Conservation (phyloP, 2,888 invertebrate species). For the Ectobius pallidus region DNA sequence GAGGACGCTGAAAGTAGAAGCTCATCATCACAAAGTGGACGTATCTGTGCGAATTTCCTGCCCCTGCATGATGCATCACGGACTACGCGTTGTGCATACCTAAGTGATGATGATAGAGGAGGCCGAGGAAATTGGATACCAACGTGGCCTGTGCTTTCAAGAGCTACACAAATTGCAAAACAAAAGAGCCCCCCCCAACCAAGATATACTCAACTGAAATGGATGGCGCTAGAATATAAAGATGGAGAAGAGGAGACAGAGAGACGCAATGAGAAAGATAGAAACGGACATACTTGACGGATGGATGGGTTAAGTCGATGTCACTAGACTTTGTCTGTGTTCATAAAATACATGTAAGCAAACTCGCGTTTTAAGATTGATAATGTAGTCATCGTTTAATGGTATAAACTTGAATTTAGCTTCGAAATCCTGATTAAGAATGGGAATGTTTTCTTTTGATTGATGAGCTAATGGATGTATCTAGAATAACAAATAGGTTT, state of each 20-base stretch:
- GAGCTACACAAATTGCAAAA: conserved; percentile 27
- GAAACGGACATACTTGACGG: neutral
- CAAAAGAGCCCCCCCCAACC: neutral
- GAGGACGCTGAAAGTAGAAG: conserved; percentile 20
- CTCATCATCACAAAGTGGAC: conserved; percentile 31
- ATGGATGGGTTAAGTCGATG: neutral
- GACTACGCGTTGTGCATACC: conserved; percentile 17
- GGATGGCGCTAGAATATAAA: conserved; percentile 17
- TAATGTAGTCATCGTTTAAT: neutral
- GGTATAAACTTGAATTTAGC: neutral
- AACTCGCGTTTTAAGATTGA: neutral
- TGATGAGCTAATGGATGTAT: too few relatives aligned
- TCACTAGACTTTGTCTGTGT: neutral
- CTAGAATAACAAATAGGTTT: too few relatives aligned
- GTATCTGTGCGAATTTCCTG: conserved; percentile 29
- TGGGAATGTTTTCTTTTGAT: neutral
- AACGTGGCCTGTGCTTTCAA: conserved; percentile 13
- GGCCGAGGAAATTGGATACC: conserved; percentile 28
- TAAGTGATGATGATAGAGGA: conserved; percentile 18
- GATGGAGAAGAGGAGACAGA: too few relatives aligned
- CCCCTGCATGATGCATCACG: conserved; percentile 8
- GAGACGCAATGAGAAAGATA: neutral
- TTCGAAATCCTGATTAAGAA: neutral
- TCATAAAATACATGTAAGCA: neutral
- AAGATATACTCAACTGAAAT: conserved; percentile 20